Conservation (phyloP, 2,888 invertebrate species). For the Drosophila cognata region DNA sequence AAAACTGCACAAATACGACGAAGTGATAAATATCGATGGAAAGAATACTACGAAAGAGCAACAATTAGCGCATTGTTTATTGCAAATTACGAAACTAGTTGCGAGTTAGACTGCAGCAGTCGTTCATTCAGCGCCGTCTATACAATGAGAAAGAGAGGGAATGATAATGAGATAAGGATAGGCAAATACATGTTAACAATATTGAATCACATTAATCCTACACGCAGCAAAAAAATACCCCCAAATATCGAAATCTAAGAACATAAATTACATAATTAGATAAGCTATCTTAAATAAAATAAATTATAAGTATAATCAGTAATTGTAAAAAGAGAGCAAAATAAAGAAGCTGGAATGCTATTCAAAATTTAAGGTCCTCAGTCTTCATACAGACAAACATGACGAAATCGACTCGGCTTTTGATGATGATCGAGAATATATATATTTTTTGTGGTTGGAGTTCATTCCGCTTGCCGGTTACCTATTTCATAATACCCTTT, state of each 20-base stretch:
- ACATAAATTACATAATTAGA: neutral
- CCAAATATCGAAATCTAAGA: neutral
- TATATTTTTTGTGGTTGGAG: neutral
- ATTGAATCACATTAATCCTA: constrained; percentile 10
- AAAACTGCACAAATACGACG: constrained; percentile 19
- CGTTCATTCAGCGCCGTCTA: constrained; percentile 84
- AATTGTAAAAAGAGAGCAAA: neutral
- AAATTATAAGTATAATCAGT: neutral
- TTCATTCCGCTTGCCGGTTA: neutral
- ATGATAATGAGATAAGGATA: neutral
- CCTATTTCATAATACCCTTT: too few species aligned
- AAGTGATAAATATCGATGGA: constrained; percentile 42
- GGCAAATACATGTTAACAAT: constrained; percentile 6
- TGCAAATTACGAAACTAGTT: constrained; percentile 60
- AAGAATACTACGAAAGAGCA: constrained; percentile 28
- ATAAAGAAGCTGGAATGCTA: neutral
- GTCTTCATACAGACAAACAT: neutral
- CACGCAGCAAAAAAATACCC: neutral
- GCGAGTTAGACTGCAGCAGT: constrained; percentile 51
- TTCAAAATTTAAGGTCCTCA: too few species aligned
- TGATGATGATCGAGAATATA: neutral
- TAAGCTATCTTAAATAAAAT: neutral
- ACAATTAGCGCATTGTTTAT: constrained; percentile 37
- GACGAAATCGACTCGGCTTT: neutral
- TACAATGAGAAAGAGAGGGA: neutral